Evolutionary conservation across 2,113 vertebrate species (phyloP).

Genomic region (Sprattus sprattus): DNA sequence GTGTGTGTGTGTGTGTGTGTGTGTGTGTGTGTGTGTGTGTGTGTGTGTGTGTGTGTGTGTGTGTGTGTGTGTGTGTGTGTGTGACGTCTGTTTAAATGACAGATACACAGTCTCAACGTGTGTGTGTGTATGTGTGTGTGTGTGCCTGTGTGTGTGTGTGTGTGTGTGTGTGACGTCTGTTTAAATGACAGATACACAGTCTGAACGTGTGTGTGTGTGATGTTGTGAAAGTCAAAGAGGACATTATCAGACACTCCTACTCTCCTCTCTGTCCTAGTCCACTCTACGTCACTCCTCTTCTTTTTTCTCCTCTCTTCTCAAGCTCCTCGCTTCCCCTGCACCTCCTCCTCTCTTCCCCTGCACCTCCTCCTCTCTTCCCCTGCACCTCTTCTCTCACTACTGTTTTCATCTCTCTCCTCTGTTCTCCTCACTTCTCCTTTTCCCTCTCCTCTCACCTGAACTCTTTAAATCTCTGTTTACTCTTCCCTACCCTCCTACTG

Average conservation of each 20-base stretch:
- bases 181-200: no score
- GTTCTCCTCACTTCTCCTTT: background rate
- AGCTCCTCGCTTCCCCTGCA: background rate
- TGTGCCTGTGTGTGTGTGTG: background rate
- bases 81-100: slow-evolving; percentile 7
- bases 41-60: no score
- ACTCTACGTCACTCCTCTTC: background rate
- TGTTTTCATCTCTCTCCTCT: background rate
- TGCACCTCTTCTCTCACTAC: background rate
- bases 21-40: no score
- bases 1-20: slow-evolving; percentile 24
- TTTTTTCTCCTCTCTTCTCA: background rate
- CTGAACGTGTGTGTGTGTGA: background rate
- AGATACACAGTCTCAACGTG: slow-evolving; percentile 3
- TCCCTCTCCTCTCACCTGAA: background rate
- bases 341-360: background rate
- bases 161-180: no score
- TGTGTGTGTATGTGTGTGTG: slow-evolving; percentile 24
- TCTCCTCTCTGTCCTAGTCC: background rate
- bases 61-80: no score
- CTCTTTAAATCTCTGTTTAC: background rate
- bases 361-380: background rate
- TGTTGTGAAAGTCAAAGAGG: background rate
- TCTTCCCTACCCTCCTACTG: background rate
- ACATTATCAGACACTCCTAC: background rate